A percentile compares a stretch with the other conserved stretches of the same genome.
phyloP scores from a whole-genome alignment of 2,797 vertebrate species.

The Numenius phaeopus region DNA sequence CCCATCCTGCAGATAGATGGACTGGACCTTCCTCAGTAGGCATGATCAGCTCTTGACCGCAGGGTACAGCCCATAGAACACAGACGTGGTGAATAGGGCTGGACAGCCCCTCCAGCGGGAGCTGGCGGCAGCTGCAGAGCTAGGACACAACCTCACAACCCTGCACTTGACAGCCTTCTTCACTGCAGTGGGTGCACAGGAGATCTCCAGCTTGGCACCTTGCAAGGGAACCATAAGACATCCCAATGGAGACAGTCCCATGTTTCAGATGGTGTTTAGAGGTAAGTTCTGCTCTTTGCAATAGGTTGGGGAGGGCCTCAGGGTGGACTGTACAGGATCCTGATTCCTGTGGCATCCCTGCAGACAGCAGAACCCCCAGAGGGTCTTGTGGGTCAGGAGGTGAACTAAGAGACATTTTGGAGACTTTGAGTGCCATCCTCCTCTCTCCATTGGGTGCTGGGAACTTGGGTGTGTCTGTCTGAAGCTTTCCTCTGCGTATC shows the following conservation, averaged over 20 bases:
- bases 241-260: background rate
- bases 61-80: background rate
- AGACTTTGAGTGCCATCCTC: background rate
- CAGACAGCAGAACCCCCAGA: background rate
- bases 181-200: background rate
- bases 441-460: background rate
- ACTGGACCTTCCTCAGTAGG: background rate
- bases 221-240: background rate
- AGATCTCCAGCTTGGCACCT: background rate
- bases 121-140: background rate
- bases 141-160: background rate
- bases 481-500: background rate
- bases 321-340: background rate
- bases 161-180: background rate
- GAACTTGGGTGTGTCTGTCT: background rate
- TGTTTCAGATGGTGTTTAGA: background rate
- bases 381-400: background rate
- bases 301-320: background rate
- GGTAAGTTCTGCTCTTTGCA: conserved; percentile 63
- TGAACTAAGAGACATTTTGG: background rate
- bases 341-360: background rate
- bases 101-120: background rate
- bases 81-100: background rate
- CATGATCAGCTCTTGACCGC: background rate
- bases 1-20: background rate